Base-by-base conservation (phyloP, 2,888 invertebrate genomes). In the Uloborus plumipes region DNA sequence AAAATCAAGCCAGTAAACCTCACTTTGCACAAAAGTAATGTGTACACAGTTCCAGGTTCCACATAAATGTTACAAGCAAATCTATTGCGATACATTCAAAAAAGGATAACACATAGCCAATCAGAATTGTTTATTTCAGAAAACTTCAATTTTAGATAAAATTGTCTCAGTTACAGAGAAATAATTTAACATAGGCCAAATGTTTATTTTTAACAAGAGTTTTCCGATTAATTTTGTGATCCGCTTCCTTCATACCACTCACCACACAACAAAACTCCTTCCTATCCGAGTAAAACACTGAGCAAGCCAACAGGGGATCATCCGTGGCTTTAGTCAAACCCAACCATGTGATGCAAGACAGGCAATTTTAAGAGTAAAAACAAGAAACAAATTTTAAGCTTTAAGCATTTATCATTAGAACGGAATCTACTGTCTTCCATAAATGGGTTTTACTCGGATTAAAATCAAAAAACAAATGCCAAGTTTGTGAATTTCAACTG, bases 211-310 rank as follows among this genome's bases (percentile, higher is more conserved):
- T 39, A 61, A 53, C 22, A 55, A 65, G 26, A 26, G 73, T 64
- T 80, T 53, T 69, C 47, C 2, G 64, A 50, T n/a, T 61, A 80
- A 65, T 75, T 81, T 81, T 31, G 80, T 81, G 80, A 81, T 81
- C 80, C 80, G 58, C 65, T 74, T 74, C 20, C 4, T 11, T 31
- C 39, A 64, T 47, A 53, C 51, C 18, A 26, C 18, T 51, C 20
- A 51, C 39, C n/a, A 15, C n/a, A 59, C 50, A 47, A 39, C 18
- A 61, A n/a, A 7, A 55, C 9, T 22, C 47, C 6, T 11, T 18
- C 64, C 14, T n/a, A 31, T 58, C 74, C 13, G 70, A 74, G 70
- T 58, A 66, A 81, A 74, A 81, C 80, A 47, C 61, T 81, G 80
- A 70, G 80, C 64, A 65, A 81, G 80, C 74, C 70, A 70, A 22